Base-by-base conservation (phyloP, 2,888 invertebrate species). In the Nomada fabriciana region DNA sequence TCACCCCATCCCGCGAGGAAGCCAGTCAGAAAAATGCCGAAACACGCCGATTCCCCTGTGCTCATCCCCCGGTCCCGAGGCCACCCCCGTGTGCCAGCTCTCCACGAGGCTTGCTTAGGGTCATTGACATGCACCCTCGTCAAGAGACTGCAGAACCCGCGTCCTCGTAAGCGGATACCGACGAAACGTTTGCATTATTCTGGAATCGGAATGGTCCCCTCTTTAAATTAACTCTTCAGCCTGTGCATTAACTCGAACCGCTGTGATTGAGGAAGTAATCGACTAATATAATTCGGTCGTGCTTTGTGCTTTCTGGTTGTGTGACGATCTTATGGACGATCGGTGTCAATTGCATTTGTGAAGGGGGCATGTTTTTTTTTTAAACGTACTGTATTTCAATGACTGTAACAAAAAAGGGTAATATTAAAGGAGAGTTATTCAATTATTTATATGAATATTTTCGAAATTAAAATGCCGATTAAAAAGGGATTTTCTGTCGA, bases 111-210 rank as follows among this genome's bases (percentile, higher is more conserved):
- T 82, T 74, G 69, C 65, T 71, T 70, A 52, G 76, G 86, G 87
- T 90, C 89, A 85, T 91, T 89, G 89, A 90, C 88, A 89, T 88
- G 85, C 86, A 89, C 86, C 86, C 88, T 88, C 89, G 82, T 81
- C 77, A 84, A 88, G 86, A 88, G 84, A 71, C 74, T 88, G 82
- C 86, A 85, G 76, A 88, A 76, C 74, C 68, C 72, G 78, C 75
- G 67, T 79, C 76, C 87, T 76, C 69, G 76, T 65, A 76, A 82
- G 67, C 80, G 85, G 81, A 84, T 88, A 81, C 84, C 82, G 60
- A 59, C 69, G 81, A 80, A 80, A 83, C 76, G 81, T 81, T 88
- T 82, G 78, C 85, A 83, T 88, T 86, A 86, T 83, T 84, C 76
- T 64, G 67, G 67, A 80, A 84, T 70, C 73, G 64, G 60, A 36